These are phyloP conservation scores for Pycnonotus jocosus DNA, from an alignment of 2,113 vertebrate genomes.

Conservation along the genomic window DNA sequence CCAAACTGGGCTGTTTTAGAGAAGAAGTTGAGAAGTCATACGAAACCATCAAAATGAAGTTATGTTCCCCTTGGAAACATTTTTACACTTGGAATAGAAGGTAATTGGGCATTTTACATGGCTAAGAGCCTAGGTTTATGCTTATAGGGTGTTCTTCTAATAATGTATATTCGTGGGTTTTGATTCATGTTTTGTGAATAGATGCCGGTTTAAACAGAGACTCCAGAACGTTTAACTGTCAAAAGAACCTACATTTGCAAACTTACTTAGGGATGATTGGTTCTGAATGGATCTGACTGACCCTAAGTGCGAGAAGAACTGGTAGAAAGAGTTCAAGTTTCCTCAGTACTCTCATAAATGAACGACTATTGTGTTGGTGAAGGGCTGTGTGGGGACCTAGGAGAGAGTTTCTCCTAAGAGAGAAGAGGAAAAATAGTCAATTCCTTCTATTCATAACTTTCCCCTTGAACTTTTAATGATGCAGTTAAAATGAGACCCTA, in stretches of 20 bases:
- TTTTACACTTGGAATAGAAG: background rate
- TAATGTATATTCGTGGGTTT: background rate
- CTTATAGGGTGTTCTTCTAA: background rate
- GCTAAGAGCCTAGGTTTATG: background rate
- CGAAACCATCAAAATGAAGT: background rate
- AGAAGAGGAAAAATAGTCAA: background rate
- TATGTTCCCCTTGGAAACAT: background rate
- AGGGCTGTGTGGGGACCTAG: background rate
- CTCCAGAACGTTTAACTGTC: background rate
- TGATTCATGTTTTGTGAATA: background rate
- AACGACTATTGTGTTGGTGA: background rate
- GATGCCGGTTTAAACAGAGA: background rate
- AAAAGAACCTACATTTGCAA: background rate
- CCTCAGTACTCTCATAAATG: background rate
- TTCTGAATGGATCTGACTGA: background rate
- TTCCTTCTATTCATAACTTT: background rate
- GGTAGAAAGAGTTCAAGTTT: background rate
- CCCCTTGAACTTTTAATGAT: background rate
- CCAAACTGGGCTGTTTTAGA: background rate
- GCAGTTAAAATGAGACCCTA: background rate
- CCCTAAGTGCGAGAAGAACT: background rate
- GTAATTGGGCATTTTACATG: background rate
- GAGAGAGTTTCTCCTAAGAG: background rate
- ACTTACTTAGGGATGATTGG: background rate
- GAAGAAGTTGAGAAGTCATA: background rate